Conservation (phyloP, 2,113 vertebrate species). For the Dromiciops gliroides region DNA sequence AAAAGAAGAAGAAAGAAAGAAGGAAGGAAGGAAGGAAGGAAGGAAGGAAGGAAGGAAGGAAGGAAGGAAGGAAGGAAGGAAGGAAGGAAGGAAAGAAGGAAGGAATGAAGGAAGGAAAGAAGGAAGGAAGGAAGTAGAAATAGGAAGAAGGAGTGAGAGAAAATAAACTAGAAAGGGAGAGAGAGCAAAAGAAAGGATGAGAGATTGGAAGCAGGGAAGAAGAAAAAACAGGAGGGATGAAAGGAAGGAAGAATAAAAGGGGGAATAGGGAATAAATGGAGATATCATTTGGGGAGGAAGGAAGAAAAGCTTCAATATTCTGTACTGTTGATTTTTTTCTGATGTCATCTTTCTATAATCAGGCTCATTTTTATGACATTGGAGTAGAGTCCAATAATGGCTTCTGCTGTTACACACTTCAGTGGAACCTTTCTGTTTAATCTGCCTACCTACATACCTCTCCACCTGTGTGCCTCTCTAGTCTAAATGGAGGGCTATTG, state of each 20-base stretch:
- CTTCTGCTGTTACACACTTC: constrained; percentile 50
- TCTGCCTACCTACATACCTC: constrained; percentile 58
- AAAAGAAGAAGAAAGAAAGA: background rate
- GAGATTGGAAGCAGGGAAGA: background rate
- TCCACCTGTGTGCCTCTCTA: constrained; percentile 23
- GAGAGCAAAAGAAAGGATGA: background rate
- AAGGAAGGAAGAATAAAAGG: background rate
- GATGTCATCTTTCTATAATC: background rate
- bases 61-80: background rate
- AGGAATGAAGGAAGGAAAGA: background rate
- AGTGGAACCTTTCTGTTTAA: constrained; percentile 52
- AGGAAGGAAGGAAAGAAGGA: background rate
- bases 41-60: too few relatives aligned
- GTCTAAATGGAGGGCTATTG: constrained; percentile 52
- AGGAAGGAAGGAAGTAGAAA: background rate
- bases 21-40: too few relatives aligned
- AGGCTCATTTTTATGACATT: constrained; percentile 24
- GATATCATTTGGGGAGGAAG: background rate
- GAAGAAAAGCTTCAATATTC: background rate
- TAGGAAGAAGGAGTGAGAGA: background rate
- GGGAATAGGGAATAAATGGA: background rate
- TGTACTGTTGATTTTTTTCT: constrained; percentile 15
- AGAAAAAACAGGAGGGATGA: background rate
- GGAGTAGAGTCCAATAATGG: background rate
- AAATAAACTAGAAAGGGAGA: background rate